phyloP scores from a whole-genome alignment of 2,888 invertebrate genomes.

The Molorchus minor region DNA sequence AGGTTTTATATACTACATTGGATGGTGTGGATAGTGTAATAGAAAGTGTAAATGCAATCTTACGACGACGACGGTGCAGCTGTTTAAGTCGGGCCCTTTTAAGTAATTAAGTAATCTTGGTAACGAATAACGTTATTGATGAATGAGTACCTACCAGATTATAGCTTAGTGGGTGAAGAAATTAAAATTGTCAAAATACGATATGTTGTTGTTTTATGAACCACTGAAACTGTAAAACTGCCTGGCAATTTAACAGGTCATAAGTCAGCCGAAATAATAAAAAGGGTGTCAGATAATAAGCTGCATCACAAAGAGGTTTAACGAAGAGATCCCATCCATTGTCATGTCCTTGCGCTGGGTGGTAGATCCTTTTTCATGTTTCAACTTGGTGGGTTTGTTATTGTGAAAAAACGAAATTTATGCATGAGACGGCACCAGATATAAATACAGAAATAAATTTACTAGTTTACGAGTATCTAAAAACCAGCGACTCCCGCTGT shows the following conservation, averaged over 20 bases:
- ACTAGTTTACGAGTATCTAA: background rate
- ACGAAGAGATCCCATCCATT: conserved; percentile 9
- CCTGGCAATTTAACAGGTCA: conserved; percentile 16
- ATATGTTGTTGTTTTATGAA: conserved; percentile 11
- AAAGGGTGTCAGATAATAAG: conserved; percentile 11
- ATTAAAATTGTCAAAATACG: conserved; percentile 24
- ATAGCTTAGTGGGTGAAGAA: too few species aligned
- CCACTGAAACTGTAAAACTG: background rate
- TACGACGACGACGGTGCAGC: too few species aligned
- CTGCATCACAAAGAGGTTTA: conserved; percentile 17
- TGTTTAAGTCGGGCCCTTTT: too few species aligned
- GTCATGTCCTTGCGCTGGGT: conserved; percentile 12
- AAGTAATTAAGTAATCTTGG: too few species aligned
- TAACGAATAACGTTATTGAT: too few species aligned
- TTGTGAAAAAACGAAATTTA: conserved; percentile 13
- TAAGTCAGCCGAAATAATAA: conserved; percentile 17
- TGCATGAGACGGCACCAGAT: conserved; percentile 8
- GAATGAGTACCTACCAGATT: too few species aligned
- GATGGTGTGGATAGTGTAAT: too few species aligned
- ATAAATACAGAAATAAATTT: conserved; percentile 9
- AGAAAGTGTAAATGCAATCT: too few species aligned
- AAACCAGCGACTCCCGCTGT: conserved; percentile 2
- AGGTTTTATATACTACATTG: too few species aligned
- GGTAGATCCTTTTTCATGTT: conserved; percentile 16
- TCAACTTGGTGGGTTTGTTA: conserved; percentile 14